These are phyloP conservation scores for Eulemur rufifrons DNA, from an alignment of 2,113 vertebrate genomes.

Conservation along the genomic window DNA sequence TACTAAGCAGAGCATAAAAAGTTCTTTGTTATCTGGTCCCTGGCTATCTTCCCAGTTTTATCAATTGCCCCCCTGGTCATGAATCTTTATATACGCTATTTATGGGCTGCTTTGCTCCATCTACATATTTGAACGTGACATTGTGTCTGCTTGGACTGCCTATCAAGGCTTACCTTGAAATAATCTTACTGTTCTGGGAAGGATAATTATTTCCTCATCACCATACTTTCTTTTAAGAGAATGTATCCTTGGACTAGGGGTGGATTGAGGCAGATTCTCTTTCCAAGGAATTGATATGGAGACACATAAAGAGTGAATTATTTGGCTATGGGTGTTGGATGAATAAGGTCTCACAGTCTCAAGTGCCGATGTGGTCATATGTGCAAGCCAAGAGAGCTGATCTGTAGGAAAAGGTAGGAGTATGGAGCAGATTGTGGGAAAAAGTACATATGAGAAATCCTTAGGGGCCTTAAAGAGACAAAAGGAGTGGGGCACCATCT, in stretches of 20 bases:
- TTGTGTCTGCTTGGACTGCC: neutral
- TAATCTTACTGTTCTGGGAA: neutral
- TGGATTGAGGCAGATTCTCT: constrained; percentile 20
- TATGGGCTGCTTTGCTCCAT: neutral
- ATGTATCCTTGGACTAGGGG: neutral
- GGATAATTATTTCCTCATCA: neutral
- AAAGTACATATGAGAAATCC: neutral
- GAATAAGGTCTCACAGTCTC: neutral
- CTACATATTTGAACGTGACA: neutral
- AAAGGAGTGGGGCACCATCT: neutral
- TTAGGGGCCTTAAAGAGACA: neutral
- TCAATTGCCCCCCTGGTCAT: neutral
- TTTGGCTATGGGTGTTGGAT: neutral
- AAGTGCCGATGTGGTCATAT: neutral
- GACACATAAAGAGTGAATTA: neutral
- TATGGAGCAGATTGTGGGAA: neutral
- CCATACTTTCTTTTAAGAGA: neutral
- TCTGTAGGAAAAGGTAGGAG: neutral
- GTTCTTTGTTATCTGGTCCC: neutral
- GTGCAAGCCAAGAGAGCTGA: neutral
- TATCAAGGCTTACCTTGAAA: neutral
- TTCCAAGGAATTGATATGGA: neutral
- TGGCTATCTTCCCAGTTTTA: neutral
- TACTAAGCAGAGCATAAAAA: neutral
- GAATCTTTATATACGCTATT: neutral